These are phyloP conservation scores for Drosophila trapezifrons DNA, from an alignment of 1,140 invertebrate species.

Conservation along the genomic window DNA sequence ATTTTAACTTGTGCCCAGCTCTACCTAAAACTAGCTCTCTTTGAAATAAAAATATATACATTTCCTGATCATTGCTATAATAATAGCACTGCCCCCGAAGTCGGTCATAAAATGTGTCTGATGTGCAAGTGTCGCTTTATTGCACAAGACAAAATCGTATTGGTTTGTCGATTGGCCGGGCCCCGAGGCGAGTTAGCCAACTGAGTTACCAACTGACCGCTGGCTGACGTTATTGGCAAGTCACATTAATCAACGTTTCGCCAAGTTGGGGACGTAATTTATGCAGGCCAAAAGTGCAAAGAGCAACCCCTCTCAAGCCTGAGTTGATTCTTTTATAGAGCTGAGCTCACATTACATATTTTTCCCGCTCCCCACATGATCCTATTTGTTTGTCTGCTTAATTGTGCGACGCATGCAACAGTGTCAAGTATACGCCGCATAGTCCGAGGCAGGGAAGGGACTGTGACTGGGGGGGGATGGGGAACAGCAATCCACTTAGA, in stretches of 20 bases:
- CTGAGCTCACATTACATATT: slow-evolving; percentile 38
- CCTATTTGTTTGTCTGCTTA: slow-evolving; percentile 55
- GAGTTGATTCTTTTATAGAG: slow-evolving; percentile 44
- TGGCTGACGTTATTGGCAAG: slow-evolving; percentile 33
- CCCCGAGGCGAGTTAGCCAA: slow-evolving; percentile 39
- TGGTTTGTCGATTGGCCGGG: slow-evolving; percentile 27
- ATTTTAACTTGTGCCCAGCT: too few relatives aligned
- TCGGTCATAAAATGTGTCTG: slow-evolving; percentile 32
- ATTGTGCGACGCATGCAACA: slow-evolving; percentile 63
- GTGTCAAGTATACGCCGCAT: slow-evolving; percentile 69
- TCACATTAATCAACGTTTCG: slow-evolving; percentile 69
- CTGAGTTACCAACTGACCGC: slow-evolving; percentile 31
- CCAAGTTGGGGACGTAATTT: slow-evolving; percentile 68
- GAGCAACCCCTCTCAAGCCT: slow-evolving; percentile 47
- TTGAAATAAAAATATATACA: background rate
- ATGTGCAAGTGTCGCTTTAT: slow-evolving; percentile 59
- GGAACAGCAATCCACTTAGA: slow-evolving; percentile 18
- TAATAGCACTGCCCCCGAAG: slow-evolving; percentile 14
- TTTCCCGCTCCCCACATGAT: slow-evolving; percentile 24
- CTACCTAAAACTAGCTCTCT: background rate
- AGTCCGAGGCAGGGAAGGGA: slow-evolving; percentile 11
- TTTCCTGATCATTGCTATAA: slow-evolving; percentile 11
- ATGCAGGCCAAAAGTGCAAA: slow-evolving; percentile 77
- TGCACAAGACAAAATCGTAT: slow-evolving; percentile 65
- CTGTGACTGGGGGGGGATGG: background rate